phyloP scores from a whole-genome alignment of 2,888 invertebrate species.

The Hirtodrosophila confusa region DNA sequence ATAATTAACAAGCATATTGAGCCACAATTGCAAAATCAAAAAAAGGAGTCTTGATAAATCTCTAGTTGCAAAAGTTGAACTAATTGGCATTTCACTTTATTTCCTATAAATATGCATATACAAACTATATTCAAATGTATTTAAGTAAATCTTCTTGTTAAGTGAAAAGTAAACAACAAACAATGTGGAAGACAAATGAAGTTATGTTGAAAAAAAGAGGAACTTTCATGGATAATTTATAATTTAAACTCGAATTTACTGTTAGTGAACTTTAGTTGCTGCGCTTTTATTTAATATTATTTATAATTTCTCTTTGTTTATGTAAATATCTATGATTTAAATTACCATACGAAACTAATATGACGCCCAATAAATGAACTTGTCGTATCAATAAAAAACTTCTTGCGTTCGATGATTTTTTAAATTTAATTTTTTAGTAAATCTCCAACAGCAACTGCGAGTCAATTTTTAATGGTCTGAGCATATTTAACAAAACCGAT shows the following conservation, averaged over 20 bases:
- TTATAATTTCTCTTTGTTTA: slow-evolving; percentile 68
- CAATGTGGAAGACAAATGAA: slow-evolving; percentile 56
- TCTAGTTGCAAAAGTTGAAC: slow-evolving; percentile 39
- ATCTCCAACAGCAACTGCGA: slow-evolving; percentile 35
- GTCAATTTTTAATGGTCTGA: slow-evolving; percentile 67
- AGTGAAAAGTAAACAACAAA: slow-evolving; percentile 33
- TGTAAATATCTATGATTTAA: slow-evolving; percentile 73
- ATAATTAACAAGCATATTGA: slow-evolving; percentile 31
- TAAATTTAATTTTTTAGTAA: slow-evolving; percentile 1
- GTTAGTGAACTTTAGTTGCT: slow-evolving; percentile 50
- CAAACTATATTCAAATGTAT: slow-evolving; percentile 24
- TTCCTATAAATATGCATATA: slow-evolving; percentile 15
- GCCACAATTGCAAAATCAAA: slow-evolving; percentile 33
- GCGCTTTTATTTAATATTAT: slow-evolving; percentile 52
- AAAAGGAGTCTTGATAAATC: slow-evolving; percentile 16
- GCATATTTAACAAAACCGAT: slow-evolving; percentile 22
- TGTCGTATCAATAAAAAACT: slow-evolving; percentile 49
- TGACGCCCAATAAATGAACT: slow-evolving; percentile 72
- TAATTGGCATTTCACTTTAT: slow-evolving; percentile 46
- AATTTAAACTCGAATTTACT: slow-evolving; percentile 70
- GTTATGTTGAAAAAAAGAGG: slow-evolving; percentile 28
- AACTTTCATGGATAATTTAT: slow-evolving; percentile 57
- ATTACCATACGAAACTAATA: slow-evolving; percentile 52
- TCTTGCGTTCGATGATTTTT: slow-evolving; percentile 12
- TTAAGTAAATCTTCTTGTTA: slow-evolving; percentile 33